Evolutionary conservation across 2,888 invertebrate genomes (phyloP).

Genomic region (Diogma glabrata): DNA sequence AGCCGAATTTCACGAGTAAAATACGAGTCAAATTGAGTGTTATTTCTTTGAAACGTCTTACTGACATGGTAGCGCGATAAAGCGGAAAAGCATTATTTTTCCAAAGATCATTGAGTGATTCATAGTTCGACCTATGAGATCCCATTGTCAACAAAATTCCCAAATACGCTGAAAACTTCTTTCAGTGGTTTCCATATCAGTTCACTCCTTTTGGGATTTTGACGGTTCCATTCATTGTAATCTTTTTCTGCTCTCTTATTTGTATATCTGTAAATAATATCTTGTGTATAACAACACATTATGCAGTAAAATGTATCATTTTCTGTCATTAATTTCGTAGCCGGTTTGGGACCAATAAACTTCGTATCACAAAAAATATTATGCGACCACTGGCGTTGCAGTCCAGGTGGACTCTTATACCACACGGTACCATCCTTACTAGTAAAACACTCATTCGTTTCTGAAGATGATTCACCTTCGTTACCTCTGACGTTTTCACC

Average conservation of each 20-base stretch:
- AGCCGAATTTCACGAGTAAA: neutral
- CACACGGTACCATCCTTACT: neutral
- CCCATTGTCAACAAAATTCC: neutral
- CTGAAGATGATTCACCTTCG: neutral
- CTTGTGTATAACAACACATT: neutral
- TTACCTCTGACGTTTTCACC: neutral
- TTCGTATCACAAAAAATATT: neutral
- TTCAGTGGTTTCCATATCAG: neutral
- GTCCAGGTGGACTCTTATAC: neutral
- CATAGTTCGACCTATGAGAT: neutral
- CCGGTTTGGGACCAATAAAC: neutral
- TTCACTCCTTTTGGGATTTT: neutral
- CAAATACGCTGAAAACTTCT: neutral
- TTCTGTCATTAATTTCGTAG: neutral
- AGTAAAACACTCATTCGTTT: neutral
- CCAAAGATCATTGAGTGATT: neutral
- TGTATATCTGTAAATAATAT: neutral
- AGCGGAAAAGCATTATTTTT: conserved; percentile 1
- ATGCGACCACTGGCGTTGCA: neutral
- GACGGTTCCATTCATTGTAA: neutral
- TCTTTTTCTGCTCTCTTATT: neutral
- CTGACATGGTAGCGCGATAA: neutral
- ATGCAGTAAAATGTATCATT: neutral
- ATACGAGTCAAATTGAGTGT: too few relatives aligned
- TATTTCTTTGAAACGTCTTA: neutral